Base-by-base conservation (phyloP, 1,140 invertebrate species). In the Drosophila takahashii region DNA sequence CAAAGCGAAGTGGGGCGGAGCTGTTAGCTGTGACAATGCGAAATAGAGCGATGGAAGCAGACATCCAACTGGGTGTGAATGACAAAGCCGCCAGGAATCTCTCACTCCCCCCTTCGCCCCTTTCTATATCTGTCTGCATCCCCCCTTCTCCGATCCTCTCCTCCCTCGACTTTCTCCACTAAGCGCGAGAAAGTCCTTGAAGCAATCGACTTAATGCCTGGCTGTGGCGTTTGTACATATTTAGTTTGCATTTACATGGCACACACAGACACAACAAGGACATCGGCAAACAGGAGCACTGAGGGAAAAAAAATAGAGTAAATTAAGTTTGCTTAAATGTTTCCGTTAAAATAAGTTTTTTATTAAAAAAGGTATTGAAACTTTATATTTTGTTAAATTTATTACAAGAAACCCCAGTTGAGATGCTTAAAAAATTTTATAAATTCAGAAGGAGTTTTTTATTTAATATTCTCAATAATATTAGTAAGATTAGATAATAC, bases 161-260 rank as follows among this genome's bases (percentile, higher is more conserved):
- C 22, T 5, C 44, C 37, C 41, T 34, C 45, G 45, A 44, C 27
- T 29, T 58, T 65, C 41, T 42, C 41, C 26, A 54, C 42, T 39
- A 44, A 59, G 45, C 54, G 78, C 58, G 69, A 61, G 50, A 53
- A 81, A 78, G 81, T 87, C 83, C 83, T 86, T 83, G 75, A 86
- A 86, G 83, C 84, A 86, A 86, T 87, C 83, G 83, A 87, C 83
- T 87, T 86, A 86, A 87, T 86, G 83, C 73, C 62, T 77, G 74
- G 62, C 83, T 79, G 79, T 83, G 83, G 62, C 78, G 76, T 77
- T 81, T 79, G 83, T 87, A 74, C 81, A 79, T 87, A 87, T 86
- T 86, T 86, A 86, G 83, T 87, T 86, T 86, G 83, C 83, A 86
- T 86, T 86, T 81, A 87, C 81, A 87, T 87, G 67, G 77, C 70